These are phyloP conservation scores for Hyposoter dolosus DNA, from an alignment of 2,888 invertebrate species.

Conservation along the genomic window DNA sequence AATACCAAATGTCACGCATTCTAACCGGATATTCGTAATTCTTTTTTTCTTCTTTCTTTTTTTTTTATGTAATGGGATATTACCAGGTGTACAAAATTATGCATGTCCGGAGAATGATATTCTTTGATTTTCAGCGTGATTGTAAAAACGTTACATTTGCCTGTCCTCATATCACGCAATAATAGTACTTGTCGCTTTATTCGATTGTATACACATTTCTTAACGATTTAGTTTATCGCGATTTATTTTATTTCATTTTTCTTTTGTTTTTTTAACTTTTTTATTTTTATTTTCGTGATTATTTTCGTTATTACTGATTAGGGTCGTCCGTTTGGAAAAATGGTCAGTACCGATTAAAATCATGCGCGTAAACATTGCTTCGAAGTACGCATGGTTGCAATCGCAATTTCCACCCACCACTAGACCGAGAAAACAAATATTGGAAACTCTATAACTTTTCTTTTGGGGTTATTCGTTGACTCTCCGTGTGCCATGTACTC, in stretches of 20 bases:
- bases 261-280: not conserved
- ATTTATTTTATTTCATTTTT: conserved; percentile 15
- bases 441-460: not conserved
- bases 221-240: not conserved
- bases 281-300: not conserved
- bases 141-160: conserved; percentile 27
- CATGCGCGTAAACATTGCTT: conserved; percentile 65
- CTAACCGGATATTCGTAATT: conserved; percentile 60
- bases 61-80: not conserved
- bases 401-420: conserved; percentile 10
- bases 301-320: not conserved
- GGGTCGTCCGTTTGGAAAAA: not conserved
- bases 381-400: conserved; percentile 67
- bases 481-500: not conserved
- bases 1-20: conserved; percentile 39
- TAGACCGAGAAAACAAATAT: not conserved
- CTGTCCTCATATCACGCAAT: conserved; percentile 27
- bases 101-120: conserved; percentile 23
- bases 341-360: conserved; percentile 33
- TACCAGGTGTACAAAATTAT: conserved; percentile 9
- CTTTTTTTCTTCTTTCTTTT: not conserved
- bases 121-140: conserved; percentile 51
- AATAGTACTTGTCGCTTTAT: not conserved
- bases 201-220: not conserved
- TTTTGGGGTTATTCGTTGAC: not conserved